Evolutionary conservation across 2,888 invertebrate genomes (phyloP).

Genomic region (Pogonocherus hispidulus): DNA sequence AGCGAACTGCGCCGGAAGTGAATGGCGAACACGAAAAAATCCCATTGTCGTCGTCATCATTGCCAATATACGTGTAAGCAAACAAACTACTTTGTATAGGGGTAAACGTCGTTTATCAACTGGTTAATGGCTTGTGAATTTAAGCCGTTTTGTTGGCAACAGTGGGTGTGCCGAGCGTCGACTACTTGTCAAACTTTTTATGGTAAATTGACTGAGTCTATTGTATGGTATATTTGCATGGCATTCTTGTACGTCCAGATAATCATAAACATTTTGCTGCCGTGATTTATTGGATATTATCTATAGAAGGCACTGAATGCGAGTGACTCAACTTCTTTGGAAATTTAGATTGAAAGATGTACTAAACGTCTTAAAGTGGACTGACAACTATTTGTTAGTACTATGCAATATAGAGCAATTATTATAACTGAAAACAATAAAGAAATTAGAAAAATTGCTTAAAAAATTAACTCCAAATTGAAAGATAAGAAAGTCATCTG

Average conservation of each 20-base stretch:
- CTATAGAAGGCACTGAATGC: constrained; percentile 18
- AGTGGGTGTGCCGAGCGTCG: constrained; percentile 48
- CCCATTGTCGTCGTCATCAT: constrained; percentile 58
- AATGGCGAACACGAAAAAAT: constrained; percentile 65
- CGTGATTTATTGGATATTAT: constrained; percentile 40
- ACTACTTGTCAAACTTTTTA: constrained; percentile 50
- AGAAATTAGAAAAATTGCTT: too few relatives aligned
- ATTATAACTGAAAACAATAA: too few relatives aligned
- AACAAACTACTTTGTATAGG: constrained; percentile 59
- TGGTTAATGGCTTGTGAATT: constrained; percentile 76
- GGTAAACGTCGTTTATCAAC: constrained; percentile 71
- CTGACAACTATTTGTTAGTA: too few relatives aligned
- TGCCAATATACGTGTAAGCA: constrained; percentile 59
- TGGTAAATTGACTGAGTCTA: constrained; percentile 44
- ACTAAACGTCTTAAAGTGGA: too few relatives aligned
- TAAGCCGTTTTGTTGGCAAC: constrained; percentile 56
- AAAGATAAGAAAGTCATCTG: too few relatives aligned
- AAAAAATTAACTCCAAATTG: too few relatives aligned
- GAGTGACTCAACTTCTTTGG: constrained; percentile 15
- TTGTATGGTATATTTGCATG: constrained; percentile 44
- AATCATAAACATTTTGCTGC: constrained; percentile 35
- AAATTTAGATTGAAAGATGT: not conserved
- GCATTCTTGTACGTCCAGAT: constrained; percentile 30
- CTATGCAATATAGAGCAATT: too few relatives aligned
- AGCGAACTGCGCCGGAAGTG: constrained; percentile 57